phyloP scores from a whole-genome alignment of 2,888 invertebrate species.

The Drosophila algonquin region DNA sequence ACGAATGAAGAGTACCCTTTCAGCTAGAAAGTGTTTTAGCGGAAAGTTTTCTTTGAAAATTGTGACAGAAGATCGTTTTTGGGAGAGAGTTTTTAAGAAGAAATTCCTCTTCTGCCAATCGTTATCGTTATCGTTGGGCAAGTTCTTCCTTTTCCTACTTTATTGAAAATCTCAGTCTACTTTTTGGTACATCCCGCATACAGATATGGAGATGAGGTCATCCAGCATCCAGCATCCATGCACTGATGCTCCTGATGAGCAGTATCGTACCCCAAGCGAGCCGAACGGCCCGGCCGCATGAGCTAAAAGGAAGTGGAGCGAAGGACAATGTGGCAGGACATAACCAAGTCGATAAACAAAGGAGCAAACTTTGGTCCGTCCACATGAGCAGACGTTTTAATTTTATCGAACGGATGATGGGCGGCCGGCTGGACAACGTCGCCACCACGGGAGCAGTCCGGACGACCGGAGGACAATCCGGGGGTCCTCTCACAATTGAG shows the following conservation, averaged over 20 bases:
- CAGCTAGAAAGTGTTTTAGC: background rate
- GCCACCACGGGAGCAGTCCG: slow-evolving; percentile 3
- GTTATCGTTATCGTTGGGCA: too few species aligned
- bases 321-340: slow-evolving; percentile 34
- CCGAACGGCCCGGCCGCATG: slow-evolving; percentile 14
- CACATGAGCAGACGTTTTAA: slow-evolving; percentile 76
- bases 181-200: background rate
- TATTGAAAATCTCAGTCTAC: too few species aligned
- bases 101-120: too few species aligned
- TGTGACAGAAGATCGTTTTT: background rate
- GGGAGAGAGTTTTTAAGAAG: too few species aligned
- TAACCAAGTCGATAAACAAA: slow-evolving; percentile 68
- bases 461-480: slow-evolving; percentile 16
- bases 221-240: background rate
- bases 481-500: slow-evolving; percentile 57
- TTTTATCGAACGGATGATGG: slow-evolving; percentile 72
- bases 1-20: background rate
- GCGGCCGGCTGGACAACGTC: slow-evolving; percentile 37
- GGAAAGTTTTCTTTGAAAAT: background rate
- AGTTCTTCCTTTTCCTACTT: too few species aligned
- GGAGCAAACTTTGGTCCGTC: slow-evolving; percentile 58
- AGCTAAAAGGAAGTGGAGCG: slow-evolving; percentile 42
- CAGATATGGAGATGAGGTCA: slow-evolving; percentile 27
- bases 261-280: background rate
- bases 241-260: slow-evolving; percentile 1